Evolutionary conservation across 2,888 invertebrate genomes (phyloP), one percentile per base, ranked within the genome.

Genomic region (Ormyrus nitidulus): DNA sequence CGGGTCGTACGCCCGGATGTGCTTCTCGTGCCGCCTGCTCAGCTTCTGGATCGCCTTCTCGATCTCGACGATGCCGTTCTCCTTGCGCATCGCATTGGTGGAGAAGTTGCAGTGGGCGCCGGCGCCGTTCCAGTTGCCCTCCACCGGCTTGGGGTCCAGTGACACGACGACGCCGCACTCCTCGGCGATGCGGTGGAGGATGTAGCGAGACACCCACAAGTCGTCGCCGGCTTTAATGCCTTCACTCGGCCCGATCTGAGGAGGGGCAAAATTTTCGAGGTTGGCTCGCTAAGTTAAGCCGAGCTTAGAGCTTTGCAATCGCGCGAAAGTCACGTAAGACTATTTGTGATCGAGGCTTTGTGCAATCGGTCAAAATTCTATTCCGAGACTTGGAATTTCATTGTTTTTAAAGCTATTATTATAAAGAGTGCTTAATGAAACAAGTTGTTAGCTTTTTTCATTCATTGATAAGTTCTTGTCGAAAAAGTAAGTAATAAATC

Each of bases 41-140:
- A 99, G 92, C 91, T 96, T 97, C 91, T 98, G 97, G 87, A 99
- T 98, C 4, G 99, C 99, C 86, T 95, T 95, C 91, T 99, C 96
- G 86, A 99, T 99, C 88, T 95, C 97, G 86, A 93, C 93, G 87
- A 98, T 96, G 83, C 98, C 97, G 84, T 96, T 96, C 5, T 96
- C 95, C 65, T 95, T 94, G 73, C 99, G 93, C 99, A 99, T 99
- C 61, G 93, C 92, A 88, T 95, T 94, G 0, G 99, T 99, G 9
- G 98, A 98, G 92, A 98, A 98, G 92, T 99, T 99, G 76, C 96
- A 96, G 89, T 99, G 99, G 0, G 98, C 98, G 0, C 99, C 99
- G 68, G 99, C 97, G 5, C 98, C 98, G 90, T 98, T 98, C 98
- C 98, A 98, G 46, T 92, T 91, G 82, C 93, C 92, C 19, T 93